Conservation (phyloP, 2,888 invertebrate genomes). For the Amphimallon solstitiale region DNA sequence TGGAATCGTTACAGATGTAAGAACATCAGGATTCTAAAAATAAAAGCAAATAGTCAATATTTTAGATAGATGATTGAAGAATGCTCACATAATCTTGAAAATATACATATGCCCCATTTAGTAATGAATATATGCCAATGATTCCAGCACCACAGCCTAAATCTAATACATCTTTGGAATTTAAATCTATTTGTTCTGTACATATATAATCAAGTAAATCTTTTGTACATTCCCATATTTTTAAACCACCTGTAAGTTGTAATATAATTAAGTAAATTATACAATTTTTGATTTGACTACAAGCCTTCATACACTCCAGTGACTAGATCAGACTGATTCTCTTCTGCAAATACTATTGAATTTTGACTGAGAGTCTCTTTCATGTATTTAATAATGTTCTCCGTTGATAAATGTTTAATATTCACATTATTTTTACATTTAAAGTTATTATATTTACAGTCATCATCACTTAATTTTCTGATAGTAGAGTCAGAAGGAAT, state of each 20-base stretch:
- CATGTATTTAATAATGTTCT: slow-evolving; percentile 57
- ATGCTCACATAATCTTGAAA: slow-evolving; percentile 94
- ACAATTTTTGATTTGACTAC: slow-evolving; percentile 21
- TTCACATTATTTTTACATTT: slow-evolving; percentile 61
- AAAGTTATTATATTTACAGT: slow-evolving; percentile 58
- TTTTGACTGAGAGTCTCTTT: slow-evolving; percentile 54
- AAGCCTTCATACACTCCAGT: slow-evolving; percentile 83
- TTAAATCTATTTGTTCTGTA: slow-evolving; percentile 59
- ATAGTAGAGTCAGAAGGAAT: slow-evolving; percentile 46
- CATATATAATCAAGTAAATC: slow-evolving; percentile 79
- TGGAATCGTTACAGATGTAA: slow-evolving; percentile 82
- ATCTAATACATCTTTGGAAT: slow-evolving; percentile 77
- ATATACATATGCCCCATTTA: slow-evolving; percentile 75
- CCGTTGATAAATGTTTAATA: slow-evolving; percentile 65
- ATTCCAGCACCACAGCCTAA: slow-evolving; percentile 94
- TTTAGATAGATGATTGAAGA: background rate
- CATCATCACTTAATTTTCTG: slow-evolving; percentile 59
- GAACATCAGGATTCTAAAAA: slow-evolving; percentile 85
- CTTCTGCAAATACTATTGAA: slow-evolving; percentile 68
- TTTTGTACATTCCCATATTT: slow-evolving; percentile 94
- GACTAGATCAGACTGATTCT: slow-evolving; percentile 77
- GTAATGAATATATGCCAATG: slow-evolving; percentile 81
- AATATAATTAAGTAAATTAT: slow-evolving; percentile 2
- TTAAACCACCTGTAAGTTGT: slow-evolving; percentile 80
- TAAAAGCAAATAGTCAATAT: slow-evolving; percentile 17